phyloP scores from a whole-genome alignment of 2,113 vertebrate species.

The Pangasianodon gigas region DNA sequence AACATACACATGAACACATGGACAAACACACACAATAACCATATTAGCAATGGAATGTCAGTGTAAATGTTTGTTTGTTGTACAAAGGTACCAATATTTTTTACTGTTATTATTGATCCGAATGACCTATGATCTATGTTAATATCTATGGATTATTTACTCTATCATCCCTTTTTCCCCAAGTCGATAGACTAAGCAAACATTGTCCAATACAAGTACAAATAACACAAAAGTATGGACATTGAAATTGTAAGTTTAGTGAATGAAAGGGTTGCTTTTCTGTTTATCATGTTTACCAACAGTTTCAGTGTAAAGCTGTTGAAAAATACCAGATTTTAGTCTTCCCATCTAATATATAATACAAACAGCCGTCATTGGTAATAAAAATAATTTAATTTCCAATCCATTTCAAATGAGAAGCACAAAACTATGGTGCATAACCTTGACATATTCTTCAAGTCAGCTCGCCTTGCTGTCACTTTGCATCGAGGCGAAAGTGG shows the following conservation, averaged over 20 bases:
- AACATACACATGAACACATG: not conserved
- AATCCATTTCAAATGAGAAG: constrained; percentile 67
- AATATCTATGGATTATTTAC: not conserved
- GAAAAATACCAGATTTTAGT: not conserved
- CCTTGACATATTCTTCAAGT: constrained; percentile 58
- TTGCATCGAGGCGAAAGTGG: constrained; percentile 51
- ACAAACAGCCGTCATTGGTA: not conserved
- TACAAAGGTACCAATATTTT: not conserved
- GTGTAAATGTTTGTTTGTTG: not conserved
- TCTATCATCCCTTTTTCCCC: not conserved
- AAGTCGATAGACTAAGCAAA: not conserved
- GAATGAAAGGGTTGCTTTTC: not conserved
- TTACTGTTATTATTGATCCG: not conserved
- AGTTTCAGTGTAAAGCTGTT: not conserved
- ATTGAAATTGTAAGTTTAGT: not conserved
- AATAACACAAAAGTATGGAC: not conserved
- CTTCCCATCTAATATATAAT: not conserved
- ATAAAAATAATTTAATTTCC: constrained; percentile 58
- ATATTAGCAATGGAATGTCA: not conserved
- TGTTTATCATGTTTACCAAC: not conserved
- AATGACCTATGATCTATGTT: not conserved
- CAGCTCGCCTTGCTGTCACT: constrained; percentile 53
- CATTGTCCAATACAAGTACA: not conserved
- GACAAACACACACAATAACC: not conserved
- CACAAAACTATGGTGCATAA: constrained; percentile 60